These are phyloP conservation scores for Nyctalus aviator DNA, from an alignment of 2,797 vertebrate species.

Conservation along the genomic window DNA sequence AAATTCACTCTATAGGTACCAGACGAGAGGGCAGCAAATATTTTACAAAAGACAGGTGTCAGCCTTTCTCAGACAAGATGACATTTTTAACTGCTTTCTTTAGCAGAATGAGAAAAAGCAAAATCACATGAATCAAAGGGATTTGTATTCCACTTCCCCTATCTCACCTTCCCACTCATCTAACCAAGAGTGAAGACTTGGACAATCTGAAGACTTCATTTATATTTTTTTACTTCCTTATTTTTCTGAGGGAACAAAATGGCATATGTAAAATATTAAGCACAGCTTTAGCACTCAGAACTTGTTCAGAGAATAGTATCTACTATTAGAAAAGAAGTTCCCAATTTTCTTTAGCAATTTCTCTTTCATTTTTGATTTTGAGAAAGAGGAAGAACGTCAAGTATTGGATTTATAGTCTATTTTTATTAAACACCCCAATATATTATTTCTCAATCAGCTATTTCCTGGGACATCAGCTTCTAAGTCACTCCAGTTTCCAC, in stretches of 20 bases:
- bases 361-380: constrained; percentile 46
- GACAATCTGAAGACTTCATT: not conserved
- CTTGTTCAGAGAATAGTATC: not conserved
- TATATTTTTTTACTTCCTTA: not conserved
- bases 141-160: not conserved
- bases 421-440: constrained; percentile 70
- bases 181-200: not conserved
- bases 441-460: constrained; percentile 57
- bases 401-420: constrained; percentile 19
- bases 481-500: constrained; percentile 65
- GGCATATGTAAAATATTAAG: not conserved
- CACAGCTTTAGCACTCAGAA: not conserved
- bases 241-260: not conserved
- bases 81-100: not conserved
- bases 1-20: not conserved
- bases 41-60: not conserved
- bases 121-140: not conserved
- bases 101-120: not conserved
- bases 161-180: not conserved
- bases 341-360: constrained; percentile 7
- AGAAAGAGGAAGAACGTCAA: constrained; percentile 65
- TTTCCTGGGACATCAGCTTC: constrained; percentile 53
- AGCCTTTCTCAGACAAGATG: not conserved
- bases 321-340: not conserved
- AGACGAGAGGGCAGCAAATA: not conserved